Base-by-base conservation (phyloP, 2,888 invertebrate species). In the Aleiodes alternator region DNA sequence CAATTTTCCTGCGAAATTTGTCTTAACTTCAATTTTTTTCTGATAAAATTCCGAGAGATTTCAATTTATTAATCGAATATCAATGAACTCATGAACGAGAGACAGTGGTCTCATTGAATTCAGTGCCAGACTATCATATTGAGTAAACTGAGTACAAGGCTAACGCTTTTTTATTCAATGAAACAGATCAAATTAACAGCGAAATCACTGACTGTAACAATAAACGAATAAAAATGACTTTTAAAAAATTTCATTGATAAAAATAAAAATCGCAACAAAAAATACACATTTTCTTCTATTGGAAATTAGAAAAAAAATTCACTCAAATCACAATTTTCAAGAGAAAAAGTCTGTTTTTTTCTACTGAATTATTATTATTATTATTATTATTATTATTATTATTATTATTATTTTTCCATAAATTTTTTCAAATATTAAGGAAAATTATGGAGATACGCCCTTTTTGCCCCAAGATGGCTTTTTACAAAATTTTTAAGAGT, bases 51-150 rank as follows among this genome's bases (percentile, higher is more conserved):
- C n/a, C 11, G 9, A 64, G 38, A 8, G n/a, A 64, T 87, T 71
- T 70, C 85, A 85, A 88, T 87, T 86, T 86, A 87, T 86, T 86
- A 87, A 87, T 88, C 84, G 86, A 86, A 85, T 87, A 88, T 87
- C 87, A 87, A 87, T 87, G 87, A 87, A 88, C 88, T 84, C 85
- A 83, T 82, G 82, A 82, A 8, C 38, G 38, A 38, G 38, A 82
- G 86, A 88, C 88, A 88, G 87, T 84, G 84, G 82, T 80, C 83
- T 84, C 87, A 88, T 88, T 88, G 87, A 88, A 86, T 86, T 85
- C 82, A 11, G 0, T 7, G 38, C 38, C 38, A 38, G 38, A 8
- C 5, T 5, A 38, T 8, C 6, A 38, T 38, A 38, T 38, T 38
- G 38, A 5, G 38, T 43, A 38, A 61, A 8, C 61, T 43, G 61